These are phyloP conservation scores for Tanytarsus gracilentus DNA, from an alignment of 2,888 invertebrate species.

Conservation along the genomic window DNA sequence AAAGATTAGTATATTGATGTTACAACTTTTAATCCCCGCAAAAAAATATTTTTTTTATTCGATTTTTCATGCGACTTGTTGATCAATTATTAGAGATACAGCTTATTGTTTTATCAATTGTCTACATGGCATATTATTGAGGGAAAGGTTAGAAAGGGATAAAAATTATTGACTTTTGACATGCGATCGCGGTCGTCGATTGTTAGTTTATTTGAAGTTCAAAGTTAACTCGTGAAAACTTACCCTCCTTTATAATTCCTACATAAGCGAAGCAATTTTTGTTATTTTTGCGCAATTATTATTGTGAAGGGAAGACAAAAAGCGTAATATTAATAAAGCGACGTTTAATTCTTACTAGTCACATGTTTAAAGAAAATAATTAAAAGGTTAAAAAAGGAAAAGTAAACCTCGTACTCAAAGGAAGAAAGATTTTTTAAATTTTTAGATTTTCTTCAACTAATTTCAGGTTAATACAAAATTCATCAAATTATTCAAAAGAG, in stretches of 20 bases:
- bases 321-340: background rate
- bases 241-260: conserved; percentile 28
- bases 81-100: background rate
- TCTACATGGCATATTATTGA: background rate
- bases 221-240: conserved; percentile 16
- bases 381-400: background rate
- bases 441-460: background rate
- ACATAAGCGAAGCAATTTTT: conserved; percentile 27
- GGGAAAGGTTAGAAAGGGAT: background rate
- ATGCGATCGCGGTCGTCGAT: conserved; percentile 21
- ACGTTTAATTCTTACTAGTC: too few species aligned
- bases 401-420: background rate
- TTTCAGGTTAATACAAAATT: background rate
- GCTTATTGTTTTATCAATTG: conserved; percentile 11
- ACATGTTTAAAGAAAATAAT: too few species aligned
- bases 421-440: background rate
- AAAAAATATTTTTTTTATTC: conserved; percentile 9
- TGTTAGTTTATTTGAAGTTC: conserved; percentile 3
- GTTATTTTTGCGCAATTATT: background rate
- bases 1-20: background rate
- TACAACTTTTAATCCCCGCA: background rate
- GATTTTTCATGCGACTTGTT: conserved; percentile 23
- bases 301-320: conserved; percentile 7
- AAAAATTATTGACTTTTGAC: conserved; percentile 1
- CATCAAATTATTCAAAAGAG: background rate